A percentile compares a stretch with the other conserved stretches of the same genome.
phyloP scores from a whole-genome alignment of 2,113 vertebrate genomes.

The Tragelaphus scriptus region DNA sequence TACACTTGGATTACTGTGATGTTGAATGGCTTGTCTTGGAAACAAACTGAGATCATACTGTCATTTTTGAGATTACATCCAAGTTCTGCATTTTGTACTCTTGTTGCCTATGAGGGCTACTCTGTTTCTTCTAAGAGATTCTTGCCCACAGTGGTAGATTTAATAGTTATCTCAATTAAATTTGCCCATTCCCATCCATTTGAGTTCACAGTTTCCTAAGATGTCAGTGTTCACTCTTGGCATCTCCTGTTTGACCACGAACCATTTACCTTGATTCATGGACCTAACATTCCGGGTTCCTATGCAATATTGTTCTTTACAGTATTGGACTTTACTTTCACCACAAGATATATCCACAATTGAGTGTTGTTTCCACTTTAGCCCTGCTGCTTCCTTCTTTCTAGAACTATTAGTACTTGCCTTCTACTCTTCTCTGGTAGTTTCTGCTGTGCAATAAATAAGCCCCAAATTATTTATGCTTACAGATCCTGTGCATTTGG shows the following conservation, averaged over 20 bases:
- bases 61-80: neutral
- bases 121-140: neutral
- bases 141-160: neutral
- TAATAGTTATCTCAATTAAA: neutral
- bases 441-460: neutral
- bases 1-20: neutral
- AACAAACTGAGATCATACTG: neutral
- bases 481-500: neutral
- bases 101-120: neutral
- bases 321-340: neutral
- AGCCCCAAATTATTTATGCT: neutral
- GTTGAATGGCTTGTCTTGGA: neutral
- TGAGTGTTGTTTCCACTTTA: neutral
- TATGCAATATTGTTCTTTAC: neutral
- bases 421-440: neutral
- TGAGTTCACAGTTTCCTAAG: neutral
- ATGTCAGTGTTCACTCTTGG: neutral
- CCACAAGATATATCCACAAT: neutral
- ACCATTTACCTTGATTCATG: neutral
- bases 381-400: neutral
- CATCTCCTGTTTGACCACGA: neutral
- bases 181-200: neutral
- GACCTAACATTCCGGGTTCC: neutral
- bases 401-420: neutral
- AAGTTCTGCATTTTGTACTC: neutral